Evolutionary conservation across 2,888 invertebrate species (phyloP), one percentile per base, ranked within the genome.

Genomic region (Stenichneumon culpator): DNA sequence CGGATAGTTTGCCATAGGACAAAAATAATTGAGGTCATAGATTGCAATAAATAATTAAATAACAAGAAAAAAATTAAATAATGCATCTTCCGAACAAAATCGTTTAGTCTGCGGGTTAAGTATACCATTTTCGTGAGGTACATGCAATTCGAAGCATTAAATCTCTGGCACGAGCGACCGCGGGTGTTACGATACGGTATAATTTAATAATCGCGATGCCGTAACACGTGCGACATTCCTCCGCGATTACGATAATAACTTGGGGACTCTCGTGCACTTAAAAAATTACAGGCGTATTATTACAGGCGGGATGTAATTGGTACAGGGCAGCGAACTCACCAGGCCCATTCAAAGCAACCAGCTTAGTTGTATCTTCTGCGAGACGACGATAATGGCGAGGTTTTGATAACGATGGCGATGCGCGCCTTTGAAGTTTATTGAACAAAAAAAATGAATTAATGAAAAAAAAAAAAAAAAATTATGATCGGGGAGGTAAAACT

Each of bases 401-500:
- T 63, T 16, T 16, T 7, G 14, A 16, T 28, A 25, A 60, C 28
- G 60, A 60, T 28, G 28, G 25, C 14, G 4, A 60, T 28, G 11
- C 39, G 2, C 11, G 39, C 39, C 0, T 11, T 39, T 11, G 44
- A 16, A 44, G n/a, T 19, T 52, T 52, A 6, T 19, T 52, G 44
- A 44, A 47, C 39, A 47, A 67, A 22, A 28, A 22, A 11, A 19
- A 1, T n/a, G n/a, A 57, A 19, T n/a, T n/a, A n/a, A n/a, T n/a
- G n/a, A 19, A 5, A n/a, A 57, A 19, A 19, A 19, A 57, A 19
- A 57, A 57, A 57, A 57, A 25, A 57, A 39, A 25, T 60, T 5
- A 47, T 74, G 9, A 39, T 52, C 72, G 50, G 25, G 52, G 14
- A 52, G 74, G 72, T 69, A 79, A 86, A 89, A 91, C 90, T 89